Conservation (phyloP, 1,140 invertebrate species). For the Papilio polytes region DNA sequence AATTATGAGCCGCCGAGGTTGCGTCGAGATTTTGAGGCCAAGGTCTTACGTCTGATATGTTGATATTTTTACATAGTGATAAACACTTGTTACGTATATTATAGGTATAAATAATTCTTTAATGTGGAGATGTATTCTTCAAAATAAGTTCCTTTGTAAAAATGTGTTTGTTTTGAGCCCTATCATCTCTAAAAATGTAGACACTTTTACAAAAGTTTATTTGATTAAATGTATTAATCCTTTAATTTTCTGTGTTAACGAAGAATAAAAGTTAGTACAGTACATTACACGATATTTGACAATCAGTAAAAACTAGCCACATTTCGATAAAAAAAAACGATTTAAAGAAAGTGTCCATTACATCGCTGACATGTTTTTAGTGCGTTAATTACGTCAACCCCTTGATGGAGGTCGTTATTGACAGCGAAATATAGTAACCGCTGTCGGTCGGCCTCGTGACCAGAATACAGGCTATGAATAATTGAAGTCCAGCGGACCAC, state of each 20-base stretch:
- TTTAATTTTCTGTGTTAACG: too few species aligned
- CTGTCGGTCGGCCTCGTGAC: slow-evolving; percentile 68
- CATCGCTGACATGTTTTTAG: slow-evolving; percentile 35
- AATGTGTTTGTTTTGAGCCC: too few species aligned
- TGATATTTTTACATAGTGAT: slow-evolving; percentile 60
- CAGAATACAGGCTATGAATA: slow-evolving; percentile 77
- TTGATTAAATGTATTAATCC: too few species aligned
- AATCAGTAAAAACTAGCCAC: not conserved
- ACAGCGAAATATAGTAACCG: slow-evolving; percentile 52
- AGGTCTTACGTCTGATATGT: slow-evolving; percentile 75
- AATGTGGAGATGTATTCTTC: not conserved
- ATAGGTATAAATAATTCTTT: slow-evolving; percentile 49
- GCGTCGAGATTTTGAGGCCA: slow-evolving; percentile 73
- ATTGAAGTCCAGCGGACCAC: slow-evolving; percentile 61
- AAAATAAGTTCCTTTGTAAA: too few species aligned
- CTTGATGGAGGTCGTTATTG: slow-evolving; percentile 54
- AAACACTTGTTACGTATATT: slow-evolving; percentile 39
- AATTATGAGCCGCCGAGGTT: slow-evolving; percentile 65
- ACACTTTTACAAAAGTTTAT: too few species aligned
- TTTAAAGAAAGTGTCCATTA: slow-evolving; percentile 27
- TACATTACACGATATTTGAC: not conserved
- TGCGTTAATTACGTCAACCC: slow-evolving; percentile 57
- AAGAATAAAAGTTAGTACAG: not conserved
- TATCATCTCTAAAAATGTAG: too few species aligned
- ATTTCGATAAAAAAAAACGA: slow-evolving; percentile 9